Percentiles rank a stretch among this genome's conserved stretches.
Conservation (phyloP, 1,140 invertebrate species). For the Chelonus insularis region DNA sequence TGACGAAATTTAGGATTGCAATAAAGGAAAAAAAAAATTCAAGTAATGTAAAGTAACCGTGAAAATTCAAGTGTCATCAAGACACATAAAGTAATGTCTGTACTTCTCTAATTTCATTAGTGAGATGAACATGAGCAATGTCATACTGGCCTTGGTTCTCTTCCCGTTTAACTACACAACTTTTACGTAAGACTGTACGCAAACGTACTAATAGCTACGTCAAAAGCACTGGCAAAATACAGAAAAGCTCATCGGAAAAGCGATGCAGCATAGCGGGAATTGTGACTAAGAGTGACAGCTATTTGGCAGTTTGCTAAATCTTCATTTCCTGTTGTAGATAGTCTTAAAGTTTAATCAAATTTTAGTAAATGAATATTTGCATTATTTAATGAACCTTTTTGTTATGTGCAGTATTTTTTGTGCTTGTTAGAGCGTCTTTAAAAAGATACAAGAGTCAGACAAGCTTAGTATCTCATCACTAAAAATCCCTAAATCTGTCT, state of each 20-base stretch:
- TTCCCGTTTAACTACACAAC: not conserved
- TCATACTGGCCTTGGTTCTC: slow-evolving; percentile 19
- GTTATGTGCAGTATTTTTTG: no score
- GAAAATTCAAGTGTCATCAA: not conserved
- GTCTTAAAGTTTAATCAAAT: not conserved
- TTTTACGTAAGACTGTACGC: slow-evolving; percentile 6
- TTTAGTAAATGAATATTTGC: not conserved
- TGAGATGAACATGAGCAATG: slow-evolving; percentile 1
- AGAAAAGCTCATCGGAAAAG: not conserved
- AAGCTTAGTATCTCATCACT: not conserved
- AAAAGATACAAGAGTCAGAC: no score
- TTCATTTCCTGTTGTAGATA: no score
- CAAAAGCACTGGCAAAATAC: slow-evolving; percentile 3
- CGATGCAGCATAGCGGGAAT: slow-evolving; percentile 19
- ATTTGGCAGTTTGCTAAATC: slow-evolving; percentile 35
- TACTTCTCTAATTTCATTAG: slow-evolving; percentile 25
- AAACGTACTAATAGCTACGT: not conserved
- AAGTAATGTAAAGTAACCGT: not conserved
- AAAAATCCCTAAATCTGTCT: not conserved
- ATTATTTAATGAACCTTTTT: no score
- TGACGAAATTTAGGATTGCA: not conserved
- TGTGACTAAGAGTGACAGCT: slow-evolving; percentile 33
- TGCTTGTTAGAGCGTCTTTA: no score
- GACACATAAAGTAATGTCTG: not conserved
- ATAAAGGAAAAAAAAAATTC: not conserved